phyloP scores from a whole-genome alignment of 2,888 invertebrate species.

The Steinernema scapterisci region DNA sequence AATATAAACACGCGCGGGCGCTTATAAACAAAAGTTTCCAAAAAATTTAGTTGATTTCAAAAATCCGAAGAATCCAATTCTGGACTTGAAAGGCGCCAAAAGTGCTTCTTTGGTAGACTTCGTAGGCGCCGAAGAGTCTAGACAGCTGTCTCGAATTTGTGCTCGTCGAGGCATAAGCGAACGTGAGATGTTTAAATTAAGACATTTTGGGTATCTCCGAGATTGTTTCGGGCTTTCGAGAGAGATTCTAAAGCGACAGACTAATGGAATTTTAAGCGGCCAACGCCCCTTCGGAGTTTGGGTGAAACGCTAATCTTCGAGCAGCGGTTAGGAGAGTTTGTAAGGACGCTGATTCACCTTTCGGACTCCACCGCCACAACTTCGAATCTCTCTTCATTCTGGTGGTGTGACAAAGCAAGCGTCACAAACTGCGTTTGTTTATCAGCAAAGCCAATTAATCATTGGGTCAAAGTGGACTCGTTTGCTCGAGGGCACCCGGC shows the following conservation, averaged over 20 bases:
- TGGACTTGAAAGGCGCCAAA: too few relatives aligned
- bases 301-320: too few relatives aligned
- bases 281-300: not conserved
- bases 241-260: too few relatives aligned
- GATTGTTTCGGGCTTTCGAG: too few relatives aligned
- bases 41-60: not conserved
- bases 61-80: too few relatives aligned
- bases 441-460: conserved; percentile 19
- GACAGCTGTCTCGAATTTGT: too few relatives aligned
- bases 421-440: conserved; percentile 9
- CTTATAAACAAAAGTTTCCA: conserved; percentile 26
- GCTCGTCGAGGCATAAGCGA: too few relatives aligned
- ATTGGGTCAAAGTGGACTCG: not conserved
- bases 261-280: not conserved
- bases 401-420: not conserved
- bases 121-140: too few relatives aligned
- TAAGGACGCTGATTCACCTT: not conserved
- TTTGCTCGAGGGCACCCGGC: not conserved
- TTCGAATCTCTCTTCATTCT: not conserved
- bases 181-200: too few relatives aligned
- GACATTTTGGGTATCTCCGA: too few relatives aligned
- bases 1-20: conserved; percentile 21
- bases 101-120: too few relatives aligned
- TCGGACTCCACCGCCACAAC: not conserved
- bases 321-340: too few relatives aligned